These are phyloP conservation scores for Elachura formosa DNA, from an alignment of 2,113 vertebrate genomes.

Conservation along the genomic window DNA sequence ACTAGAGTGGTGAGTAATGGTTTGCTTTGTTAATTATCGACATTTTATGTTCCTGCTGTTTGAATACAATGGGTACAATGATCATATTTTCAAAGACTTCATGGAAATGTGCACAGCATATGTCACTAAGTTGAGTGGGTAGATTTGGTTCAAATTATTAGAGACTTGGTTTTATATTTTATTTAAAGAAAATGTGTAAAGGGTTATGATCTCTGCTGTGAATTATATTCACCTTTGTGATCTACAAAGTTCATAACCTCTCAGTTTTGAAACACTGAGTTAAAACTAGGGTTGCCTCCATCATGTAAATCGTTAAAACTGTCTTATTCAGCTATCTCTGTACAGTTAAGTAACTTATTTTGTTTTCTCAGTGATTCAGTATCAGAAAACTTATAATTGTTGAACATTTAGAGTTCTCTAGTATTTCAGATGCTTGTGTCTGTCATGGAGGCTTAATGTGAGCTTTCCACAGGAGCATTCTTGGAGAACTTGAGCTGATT, in stretches of 20 bases:
- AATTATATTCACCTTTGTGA: not conserved
- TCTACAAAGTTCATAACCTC: not conserved
- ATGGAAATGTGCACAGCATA: not conserved
- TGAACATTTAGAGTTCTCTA: not conserved
- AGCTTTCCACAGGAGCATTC: not conserved
- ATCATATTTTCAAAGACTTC: not conserved
- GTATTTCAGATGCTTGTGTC: not conserved
- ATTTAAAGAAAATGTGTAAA: not conserved
- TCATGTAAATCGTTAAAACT: not conserved
- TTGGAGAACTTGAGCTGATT: not conserved
- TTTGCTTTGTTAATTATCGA: not conserved
- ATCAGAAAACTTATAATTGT: not conserved
- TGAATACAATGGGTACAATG: not conserved
- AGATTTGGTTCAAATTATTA: not conserved
- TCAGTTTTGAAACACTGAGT: not conserved
- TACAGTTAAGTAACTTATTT: not conserved
- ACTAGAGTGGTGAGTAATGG: slow-evolving; percentile 57
- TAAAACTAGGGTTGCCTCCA: not conserved
- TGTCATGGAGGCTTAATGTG: fast-evolving
- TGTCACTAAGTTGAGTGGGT: not conserved
- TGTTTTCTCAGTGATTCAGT: not conserved
- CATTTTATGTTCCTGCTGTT: not conserved
- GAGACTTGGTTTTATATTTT: not conserved
- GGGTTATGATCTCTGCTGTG: not conserved
- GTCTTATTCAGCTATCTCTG: not conserved